phyloP scores from a whole-genome alignment of 2,797 vertebrate species.

The Poeciliopsis gracilis region DNA sequence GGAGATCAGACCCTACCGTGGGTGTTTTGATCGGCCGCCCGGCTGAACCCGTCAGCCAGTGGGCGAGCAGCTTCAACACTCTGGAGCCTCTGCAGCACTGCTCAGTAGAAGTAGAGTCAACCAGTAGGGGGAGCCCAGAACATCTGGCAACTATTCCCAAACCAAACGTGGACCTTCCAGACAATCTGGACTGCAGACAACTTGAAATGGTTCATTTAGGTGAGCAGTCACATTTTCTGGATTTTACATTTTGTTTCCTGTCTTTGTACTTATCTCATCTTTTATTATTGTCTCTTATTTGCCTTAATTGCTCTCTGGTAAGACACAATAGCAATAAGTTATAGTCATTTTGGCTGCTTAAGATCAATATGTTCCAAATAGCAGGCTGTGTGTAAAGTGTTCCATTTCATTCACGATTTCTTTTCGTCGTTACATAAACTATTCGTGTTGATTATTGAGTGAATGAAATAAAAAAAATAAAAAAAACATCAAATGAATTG shows the following conservation, averaged over 20 bases:
- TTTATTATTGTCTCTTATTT: no score
- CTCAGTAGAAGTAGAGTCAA: conserved; percentile 66
- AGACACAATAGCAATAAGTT: no score
- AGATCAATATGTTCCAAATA: no score
- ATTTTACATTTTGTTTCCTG: not conserved
- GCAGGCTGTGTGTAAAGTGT: no score
- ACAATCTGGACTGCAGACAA: conserved; percentile 32
- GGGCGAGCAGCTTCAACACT: conserved; percentile 90
- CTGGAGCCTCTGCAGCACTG: conserved; percentile 83
- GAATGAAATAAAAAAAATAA: no score
- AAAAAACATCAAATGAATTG: no score
- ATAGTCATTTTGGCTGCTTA: no score
- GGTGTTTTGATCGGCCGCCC: conserved; percentile 86
- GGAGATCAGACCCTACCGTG: conserved; percentile 90
- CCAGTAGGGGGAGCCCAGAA: conserved; percentile 55
- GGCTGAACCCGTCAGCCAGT: conserved; percentile 84
- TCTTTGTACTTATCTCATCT: not conserved
- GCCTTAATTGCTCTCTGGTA: no score
- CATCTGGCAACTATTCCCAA: conserved; percentile 43
- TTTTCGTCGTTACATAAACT: no score
- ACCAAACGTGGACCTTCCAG: conserved; percentile 35
- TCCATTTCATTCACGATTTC: no score
- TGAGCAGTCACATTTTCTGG: conserved; percentile 32
- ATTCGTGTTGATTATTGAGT: no score
- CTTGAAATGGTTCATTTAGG: conserved; percentile 36